Evolutionary conservation across 2,113 vertebrate species (phyloP), one percentile per base, ranked within the genome.

Genomic region (Cyanoderma ruficeps): DNA sequence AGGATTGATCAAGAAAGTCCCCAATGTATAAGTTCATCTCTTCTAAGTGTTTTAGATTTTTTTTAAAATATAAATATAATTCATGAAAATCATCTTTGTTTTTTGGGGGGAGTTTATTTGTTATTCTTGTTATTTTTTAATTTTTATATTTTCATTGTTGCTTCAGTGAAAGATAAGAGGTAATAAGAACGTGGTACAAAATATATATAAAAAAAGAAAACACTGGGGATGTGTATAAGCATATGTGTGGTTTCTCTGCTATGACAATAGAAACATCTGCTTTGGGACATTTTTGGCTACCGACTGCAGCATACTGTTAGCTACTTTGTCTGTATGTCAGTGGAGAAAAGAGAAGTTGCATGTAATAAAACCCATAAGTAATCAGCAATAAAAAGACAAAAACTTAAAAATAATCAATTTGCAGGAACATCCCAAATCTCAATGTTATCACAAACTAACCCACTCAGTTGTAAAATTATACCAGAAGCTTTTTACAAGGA

Each of bases 311-410:
- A 28, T 49, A 59, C 44, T 69, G 20, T 56, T 87, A 93, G 63
- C 30, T 92, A 83, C 78, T 90, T 90, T 92, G 63, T 89, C 74
- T 95, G 23, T 50, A 65, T 33, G 61, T 86, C 90, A 92, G 82
- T 55, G 47, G 70, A 91, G 65, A 90, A 90, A 90, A 90, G 63
- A 76, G 64, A 93, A 89, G 64, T 64, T 87, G 11, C 23, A 27
- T 82, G 44, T 35, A 93, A 56, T 83, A 93, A 96, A 94, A 47
- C 63, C 57, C 75, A 86, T 6, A 81, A 72, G 64, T 86, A 96
- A 92, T 93, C 71, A 93, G 60, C 83, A 97, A 83, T 90, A 93
- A 92, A 90, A 94, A 81, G 33, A 46, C 42, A 89, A 87, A 91
- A 70, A 5, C 35, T 85, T 47, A 21, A 74, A 72, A 95, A 71